Base-by-base conservation (phyloP, 1,140 invertebrate species). In the Holotrichia oblita region DNA sequence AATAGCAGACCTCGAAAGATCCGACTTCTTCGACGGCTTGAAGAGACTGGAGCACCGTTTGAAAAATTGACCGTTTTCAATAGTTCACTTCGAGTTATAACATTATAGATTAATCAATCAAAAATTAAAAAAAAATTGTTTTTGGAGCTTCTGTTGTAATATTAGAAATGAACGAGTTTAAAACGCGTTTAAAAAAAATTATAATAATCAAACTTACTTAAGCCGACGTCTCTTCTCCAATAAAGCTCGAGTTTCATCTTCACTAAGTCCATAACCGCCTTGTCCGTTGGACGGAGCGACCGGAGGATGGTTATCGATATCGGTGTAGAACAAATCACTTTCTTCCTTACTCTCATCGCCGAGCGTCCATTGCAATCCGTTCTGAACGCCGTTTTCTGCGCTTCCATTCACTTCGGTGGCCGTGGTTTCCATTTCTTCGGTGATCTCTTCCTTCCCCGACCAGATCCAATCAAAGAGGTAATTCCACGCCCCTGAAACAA, bases 201-300 rank as follows among this genome's bases (percentile, higher is more conserved):
- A 74, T 3, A 7, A 12, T 40, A n/a, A 59, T 44, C 40, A 27
- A 40, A 83, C 85, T 84, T 79, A 85, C 85, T 84, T 85, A 12
- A 85, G 78, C 64, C 81, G 59, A 59, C 81, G 82, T 73, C 85
- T 76, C 78, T 81, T 85, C 64, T 85, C 82, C 10, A 82, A 44
- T 61, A 85, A 77, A 10, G 79, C 82, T 2, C 72, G 73, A 74
- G 83, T 80, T 48, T 83, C 83, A 6, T 81, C 78, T 0, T 73
- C 44, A 0, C 81, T 77, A 22, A 81, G 73, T 27, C 80, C 80
- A 3, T 55, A 48, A 10, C 83, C 83, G 10, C 83, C 83, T 78
- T 84, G 84, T 7, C 83, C 83, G 61, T 83, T 79, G 20, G 84
- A 85, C 0, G 80, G 81, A 0, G 85, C 81, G 0, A 77, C 78